Conservation (phyloP, 2,113 vertebrate species). For the Trematocara stigmaticum region DNA sequence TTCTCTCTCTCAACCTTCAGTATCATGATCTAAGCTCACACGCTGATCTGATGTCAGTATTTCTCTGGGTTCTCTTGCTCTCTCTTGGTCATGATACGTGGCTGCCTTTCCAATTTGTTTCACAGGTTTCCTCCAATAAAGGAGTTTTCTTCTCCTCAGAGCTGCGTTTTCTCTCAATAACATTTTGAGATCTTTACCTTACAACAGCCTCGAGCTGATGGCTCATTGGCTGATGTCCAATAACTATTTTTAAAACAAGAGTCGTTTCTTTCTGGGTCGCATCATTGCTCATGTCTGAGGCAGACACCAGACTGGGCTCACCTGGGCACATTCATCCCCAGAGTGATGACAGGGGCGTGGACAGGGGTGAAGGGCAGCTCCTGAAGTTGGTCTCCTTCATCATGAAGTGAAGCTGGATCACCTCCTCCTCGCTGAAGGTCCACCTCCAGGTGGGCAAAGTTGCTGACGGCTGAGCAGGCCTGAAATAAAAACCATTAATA, state of each 20-base stretch:
- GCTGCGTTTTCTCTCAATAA: neutral
- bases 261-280: neutral
- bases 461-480: conserved; percentile 41
- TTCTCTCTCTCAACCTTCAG: neutral
- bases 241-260: neutral
- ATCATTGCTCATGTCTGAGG: neutral
- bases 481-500: neutral
- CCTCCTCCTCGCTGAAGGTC: conserved; percentile 51
- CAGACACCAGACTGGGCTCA: conserved; percentile 52
- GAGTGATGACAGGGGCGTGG: conserved; percentile 79
- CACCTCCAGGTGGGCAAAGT: conserved; percentile 81
- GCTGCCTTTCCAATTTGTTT: neutral
- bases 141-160: neutral
- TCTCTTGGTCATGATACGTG: neutral
- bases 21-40: neutral
- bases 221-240: neutral
- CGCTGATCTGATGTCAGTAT: too few species aligned
- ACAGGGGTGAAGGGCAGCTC: conserved; percentile 82
- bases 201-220: neutral
- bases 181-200: neutral
- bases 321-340: conserved; percentile 78
- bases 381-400: conserved; percentile 66
- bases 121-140: neutral
- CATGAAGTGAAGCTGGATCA: neutral
- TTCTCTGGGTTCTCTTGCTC: too few species aligned